A percentile compares a stretch with the other conserved stretches of the same genome.
Evolutionary conservation across 2,797 vertebrate genomes (phyloP).

Genomic region (Lutra lutra): DNA sequence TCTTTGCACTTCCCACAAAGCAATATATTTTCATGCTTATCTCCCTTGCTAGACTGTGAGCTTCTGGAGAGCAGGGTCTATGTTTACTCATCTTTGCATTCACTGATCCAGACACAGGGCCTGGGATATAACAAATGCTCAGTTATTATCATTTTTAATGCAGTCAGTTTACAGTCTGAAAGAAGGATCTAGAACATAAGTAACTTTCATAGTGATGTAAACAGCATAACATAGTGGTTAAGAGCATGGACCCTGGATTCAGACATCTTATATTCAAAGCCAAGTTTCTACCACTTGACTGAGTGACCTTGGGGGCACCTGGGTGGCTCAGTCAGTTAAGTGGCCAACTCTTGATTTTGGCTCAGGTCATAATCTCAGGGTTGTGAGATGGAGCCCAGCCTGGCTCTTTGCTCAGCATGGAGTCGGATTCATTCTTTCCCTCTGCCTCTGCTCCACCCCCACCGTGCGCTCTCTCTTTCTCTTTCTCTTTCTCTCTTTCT

Average conservation of each 20-base stretch:
- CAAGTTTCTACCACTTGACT: background rate
- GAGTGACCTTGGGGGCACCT: background rate
- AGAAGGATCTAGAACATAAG: background rate
- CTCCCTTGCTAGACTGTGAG: background rate
- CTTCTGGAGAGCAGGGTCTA: background rate
- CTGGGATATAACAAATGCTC: background rate
- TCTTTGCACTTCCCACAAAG: background rate
- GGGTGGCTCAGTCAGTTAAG: background rate
- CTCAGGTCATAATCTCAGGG: background rate
- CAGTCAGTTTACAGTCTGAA: background rate
- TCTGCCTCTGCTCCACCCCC: too few species aligned
- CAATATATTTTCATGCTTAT: background rate
- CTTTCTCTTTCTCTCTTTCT: background rate
- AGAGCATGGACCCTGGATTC: background rate
- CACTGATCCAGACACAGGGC: background rate
- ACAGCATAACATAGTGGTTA: background rate
- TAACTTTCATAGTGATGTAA: background rate
- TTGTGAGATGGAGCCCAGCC: background rate
- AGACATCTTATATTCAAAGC: background rate
- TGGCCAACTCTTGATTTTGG: background rate
- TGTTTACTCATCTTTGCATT: background rate
- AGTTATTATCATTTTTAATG: background rate
- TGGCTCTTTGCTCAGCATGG: background rate
- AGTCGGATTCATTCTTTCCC: background rate
- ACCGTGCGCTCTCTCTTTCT: too few species aligned